A percentile compares a stretch with the other conserved stretches of the same genome.
These are phyloP conservation scores for Myiotriccus ornatus DNA, from an alignment of 2,797 vertebrate species.

Conservation along the genomic window DNA sequence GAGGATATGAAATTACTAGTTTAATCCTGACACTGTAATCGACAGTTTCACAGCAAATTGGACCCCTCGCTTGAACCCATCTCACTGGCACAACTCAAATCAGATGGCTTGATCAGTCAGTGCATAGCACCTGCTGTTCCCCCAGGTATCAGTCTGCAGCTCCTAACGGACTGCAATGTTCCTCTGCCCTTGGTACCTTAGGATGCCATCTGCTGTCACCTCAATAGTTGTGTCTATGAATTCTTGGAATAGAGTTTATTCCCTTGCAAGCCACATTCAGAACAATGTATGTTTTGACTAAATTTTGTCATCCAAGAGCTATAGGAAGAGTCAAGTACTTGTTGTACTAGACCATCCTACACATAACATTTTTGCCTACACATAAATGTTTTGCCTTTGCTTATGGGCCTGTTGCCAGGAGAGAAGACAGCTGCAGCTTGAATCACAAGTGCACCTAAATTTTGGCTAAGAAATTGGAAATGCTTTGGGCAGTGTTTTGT, in stretches of 20 bases:
- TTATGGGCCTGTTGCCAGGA: neutral
- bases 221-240: neutral
- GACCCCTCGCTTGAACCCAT: neutral
- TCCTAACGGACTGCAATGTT: neutral
- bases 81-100: neutral
- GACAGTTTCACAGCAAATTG: neutral
- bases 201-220: neutral
- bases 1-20: neutral
- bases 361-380: neutral
- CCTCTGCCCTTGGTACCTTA: neutral
- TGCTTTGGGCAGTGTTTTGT: neutral
- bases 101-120: neutral
- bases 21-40: neutral
- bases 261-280: neutral
- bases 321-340: neutral
- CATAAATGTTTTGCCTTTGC: neutral
- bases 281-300: neutral
- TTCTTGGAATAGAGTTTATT: neutral
- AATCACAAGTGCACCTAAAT: neutral
- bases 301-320: neutral
- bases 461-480: neutral
- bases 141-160: neutral
- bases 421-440: neutral
- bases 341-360: neutral
- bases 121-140: neutral